Conservation (phyloP, 2,797 vertebrate species). For the Lepus oiostolus region DNA sequence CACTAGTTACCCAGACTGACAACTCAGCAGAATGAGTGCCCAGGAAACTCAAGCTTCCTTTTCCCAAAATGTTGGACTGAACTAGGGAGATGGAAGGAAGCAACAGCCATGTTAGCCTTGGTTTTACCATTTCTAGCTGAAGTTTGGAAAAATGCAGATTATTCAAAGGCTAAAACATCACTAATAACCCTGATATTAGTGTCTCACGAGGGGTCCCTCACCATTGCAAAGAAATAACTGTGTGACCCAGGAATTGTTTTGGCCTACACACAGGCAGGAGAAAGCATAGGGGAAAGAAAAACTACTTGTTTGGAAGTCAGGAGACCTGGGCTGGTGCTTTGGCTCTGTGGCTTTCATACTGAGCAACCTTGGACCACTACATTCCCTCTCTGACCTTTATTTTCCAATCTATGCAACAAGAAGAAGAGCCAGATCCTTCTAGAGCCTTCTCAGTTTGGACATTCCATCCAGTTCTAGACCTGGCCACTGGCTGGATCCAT, state of each 20-base stretch:
- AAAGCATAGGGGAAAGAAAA: neutral
- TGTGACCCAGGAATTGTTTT: neutral
- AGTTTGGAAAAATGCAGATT: neutral
- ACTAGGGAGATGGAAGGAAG: neutral
- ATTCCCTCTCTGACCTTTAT: neutral
- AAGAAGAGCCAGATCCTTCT: neutral
- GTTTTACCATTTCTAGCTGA: neutral
- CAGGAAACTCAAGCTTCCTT: constrained; percentile 71
- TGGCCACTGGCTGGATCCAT: neutral
- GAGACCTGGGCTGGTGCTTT: neutral
- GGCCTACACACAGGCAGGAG: neutral
- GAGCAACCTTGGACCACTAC: neutral
- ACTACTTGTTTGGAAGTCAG: neutral
- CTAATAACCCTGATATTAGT: neutral
- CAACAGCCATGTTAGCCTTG: neutral
- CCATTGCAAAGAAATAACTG: neutral
- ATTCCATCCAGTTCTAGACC: neutral
- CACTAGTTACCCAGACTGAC: constrained; percentile 25
- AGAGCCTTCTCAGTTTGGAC: neutral
- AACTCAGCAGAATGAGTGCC: constrained; percentile 60
- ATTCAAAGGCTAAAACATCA: neutral
- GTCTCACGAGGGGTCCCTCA: neutral
- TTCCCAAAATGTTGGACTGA: constrained; percentile 47
- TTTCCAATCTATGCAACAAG: neutral
- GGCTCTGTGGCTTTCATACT: neutral